Evolutionary conservation across 2,113 vertebrate species (phyloP), one percentile per base, ranked within the genome.

Genomic region (Cyprinus carpio): DNA sequence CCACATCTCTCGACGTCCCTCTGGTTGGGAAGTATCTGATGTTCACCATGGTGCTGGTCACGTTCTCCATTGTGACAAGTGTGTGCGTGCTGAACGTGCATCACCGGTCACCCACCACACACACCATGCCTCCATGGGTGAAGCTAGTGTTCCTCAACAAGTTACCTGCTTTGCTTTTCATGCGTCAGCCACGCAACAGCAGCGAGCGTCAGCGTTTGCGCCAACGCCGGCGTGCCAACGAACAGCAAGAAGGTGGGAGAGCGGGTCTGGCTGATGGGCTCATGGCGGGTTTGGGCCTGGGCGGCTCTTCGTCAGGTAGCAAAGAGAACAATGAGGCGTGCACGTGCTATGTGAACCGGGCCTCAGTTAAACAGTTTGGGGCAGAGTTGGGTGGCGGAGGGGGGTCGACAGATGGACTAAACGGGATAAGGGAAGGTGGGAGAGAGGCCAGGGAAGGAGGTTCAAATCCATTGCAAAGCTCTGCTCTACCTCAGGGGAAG

Each of bases 1-100:
- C 97, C 84, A 98, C 97, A 2, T 99, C 97, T 0, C 94, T 99
- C 31, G 97, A 98, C 0, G 97, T 98, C 67, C 97, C 97, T 0
- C 94, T 98, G 43, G 97, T 99, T 76, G 97, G 97, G 87, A 99
- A 99, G 90, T 99, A 99, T 89, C 94, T 99, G 78, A 98, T 99
- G 97, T 99, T 99, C 95, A 99, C 97, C 90, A 99, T 98, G 97
- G 97, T 99, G 46, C 94, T 99, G 65, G 97, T 99, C 84, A 99
- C 97, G 82, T 99, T 98, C 93, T 98, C 97, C 87, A 99, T 99
- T 0, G 96, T 98, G 88, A 98, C 97, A 87, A 98, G 97, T 0
- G 97, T 99, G 85, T 99, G 97, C 0, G 97, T 99, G 83, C 95
- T 99, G 87, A 99, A 98, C 0, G 97, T 99, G 37, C 97, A 98